phyloP scores from a whole-genome alignment of 92 coral and sea anemone species.

The Desmophyllum pertusum region DNA sequence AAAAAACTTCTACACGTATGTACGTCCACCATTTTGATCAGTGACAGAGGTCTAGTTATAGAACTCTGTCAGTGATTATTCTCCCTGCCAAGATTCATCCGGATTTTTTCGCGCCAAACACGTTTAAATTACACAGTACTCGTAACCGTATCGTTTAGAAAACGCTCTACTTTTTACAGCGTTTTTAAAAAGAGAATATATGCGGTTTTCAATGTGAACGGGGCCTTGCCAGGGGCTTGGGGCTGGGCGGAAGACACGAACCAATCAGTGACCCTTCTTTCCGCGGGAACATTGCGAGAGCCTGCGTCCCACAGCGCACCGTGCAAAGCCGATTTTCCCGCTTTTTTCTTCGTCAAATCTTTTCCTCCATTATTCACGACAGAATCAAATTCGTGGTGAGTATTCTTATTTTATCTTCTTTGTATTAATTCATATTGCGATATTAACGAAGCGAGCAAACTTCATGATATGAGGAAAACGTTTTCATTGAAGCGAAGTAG shows the following conservation, averaged over 20 bases:
- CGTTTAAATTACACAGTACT: no score
- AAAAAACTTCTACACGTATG: no score
- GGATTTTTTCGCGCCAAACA: no score
- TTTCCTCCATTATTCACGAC: background rate
- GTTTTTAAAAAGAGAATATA: no score
- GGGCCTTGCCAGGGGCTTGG: no score
- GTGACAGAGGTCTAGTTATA: no score
- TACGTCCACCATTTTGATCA: no score
- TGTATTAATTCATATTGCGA: background rate
- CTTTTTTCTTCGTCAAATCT: background rate
- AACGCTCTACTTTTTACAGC: background rate
- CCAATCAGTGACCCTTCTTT: conserved; percentile 18
- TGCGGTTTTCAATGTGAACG: no score
- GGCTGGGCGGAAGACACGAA: background rate
- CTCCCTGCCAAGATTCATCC: no score
- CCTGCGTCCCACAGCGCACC: background rate
- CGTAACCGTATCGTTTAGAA: no score
- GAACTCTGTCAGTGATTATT: no score
- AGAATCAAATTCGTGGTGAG: background rate
- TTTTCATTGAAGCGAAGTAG: background rate
- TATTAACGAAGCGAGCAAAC: background rate
- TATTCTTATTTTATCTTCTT: background rate
- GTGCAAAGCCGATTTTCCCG: background rate
- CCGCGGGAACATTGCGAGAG: conserved; percentile 25
- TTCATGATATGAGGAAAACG: background rate